Conservation (phyloP, 2,888 invertebrate genomes). For the Atrina japonica region DNA sequence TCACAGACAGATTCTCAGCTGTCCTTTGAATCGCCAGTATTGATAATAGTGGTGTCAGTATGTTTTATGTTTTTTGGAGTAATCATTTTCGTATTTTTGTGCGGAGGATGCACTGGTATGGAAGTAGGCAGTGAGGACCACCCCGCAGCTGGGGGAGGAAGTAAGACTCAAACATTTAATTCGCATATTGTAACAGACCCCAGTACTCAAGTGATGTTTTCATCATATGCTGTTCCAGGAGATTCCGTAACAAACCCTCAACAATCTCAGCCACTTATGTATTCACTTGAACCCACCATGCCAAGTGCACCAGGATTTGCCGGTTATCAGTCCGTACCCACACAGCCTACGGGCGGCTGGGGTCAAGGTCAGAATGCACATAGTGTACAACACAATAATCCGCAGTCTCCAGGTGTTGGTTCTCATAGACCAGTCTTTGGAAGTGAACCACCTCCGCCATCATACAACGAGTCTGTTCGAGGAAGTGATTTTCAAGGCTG, state of each 20-base stretch:
- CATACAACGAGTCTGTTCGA: conserved; percentile 21
- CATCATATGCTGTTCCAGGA: conserved; percentile 6
- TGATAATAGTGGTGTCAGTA: background rate
- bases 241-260: background rate
- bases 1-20: background rate
- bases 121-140: conserved; percentile 33
- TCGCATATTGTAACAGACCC: background rate
- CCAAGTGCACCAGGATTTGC: conserved; percentile 29
- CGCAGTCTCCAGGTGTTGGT: conserved; percentile 19
- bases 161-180: background rate
- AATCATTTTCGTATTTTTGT: conserved; percentile 23
- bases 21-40: background rate
- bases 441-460: conserved; percentile 33
- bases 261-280: conserved; percentile 16
- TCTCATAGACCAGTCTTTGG: conserved; percentile 15
- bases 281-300: conserved; percentile 31
- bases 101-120: conserved; percentile 39
- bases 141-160: conserved; percentile 18
- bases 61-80: conserved; percentile 8
- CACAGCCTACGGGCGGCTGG: background rate
- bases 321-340: conserved; percentile 24
- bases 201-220: conserved; percentile 8
- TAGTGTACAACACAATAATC: background rate
- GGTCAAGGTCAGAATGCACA: conserved; percentile 3
- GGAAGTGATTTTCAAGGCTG: conserved; percentile 21